Percentiles rank a stretch among this genome's conserved stretches.
phyloP scores from a whole-genome alignment of 2,888 invertebrate genomes.

The Poecilobothrus nobilitatus region DNA sequence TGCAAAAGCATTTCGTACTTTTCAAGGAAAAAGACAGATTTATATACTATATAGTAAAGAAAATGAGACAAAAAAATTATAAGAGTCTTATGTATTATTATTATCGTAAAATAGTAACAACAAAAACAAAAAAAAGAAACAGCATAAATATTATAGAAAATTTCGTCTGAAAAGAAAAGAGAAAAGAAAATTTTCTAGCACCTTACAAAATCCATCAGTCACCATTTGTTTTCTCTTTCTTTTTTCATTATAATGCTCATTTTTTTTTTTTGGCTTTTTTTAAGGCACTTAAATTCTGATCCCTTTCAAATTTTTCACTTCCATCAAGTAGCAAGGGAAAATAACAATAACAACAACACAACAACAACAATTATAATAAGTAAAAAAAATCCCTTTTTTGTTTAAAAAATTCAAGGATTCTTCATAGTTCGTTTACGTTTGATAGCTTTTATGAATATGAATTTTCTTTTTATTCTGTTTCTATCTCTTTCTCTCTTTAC shows the following conservation, averaged over 20 bases:
- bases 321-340: too few species aligned
- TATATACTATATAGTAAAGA: not conserved
- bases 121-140: not conserved
- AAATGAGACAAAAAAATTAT: not conserved
- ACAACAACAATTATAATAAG: too few species aligned
- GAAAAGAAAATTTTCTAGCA: not conserved
- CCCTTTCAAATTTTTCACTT: constrained; percentile 1
- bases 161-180: not conserved
- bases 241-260: not conserved
- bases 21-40: too few species aligned
- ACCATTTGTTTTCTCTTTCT: not conserved
- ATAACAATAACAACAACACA: too few species aligned
- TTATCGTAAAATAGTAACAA: not conserved
- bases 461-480: not conserved
- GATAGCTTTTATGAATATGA: too few species aligned
- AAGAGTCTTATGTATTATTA: not conserved
- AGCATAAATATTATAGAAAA: too few species aligned
- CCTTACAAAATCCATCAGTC: not conserved
- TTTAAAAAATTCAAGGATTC: not conserved
- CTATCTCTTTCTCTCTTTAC: not conserved
- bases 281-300: not conserved
- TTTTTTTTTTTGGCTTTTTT: not conserved
- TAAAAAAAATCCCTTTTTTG: not conserved
- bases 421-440: constrained; percentile 1
- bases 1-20: not conserved